These are phyloP conservation scores for Rhinolophus sinicus DNA, from an alignment of 2,113 vertebrate genomes.

Conservation along the genomic window DNA sequence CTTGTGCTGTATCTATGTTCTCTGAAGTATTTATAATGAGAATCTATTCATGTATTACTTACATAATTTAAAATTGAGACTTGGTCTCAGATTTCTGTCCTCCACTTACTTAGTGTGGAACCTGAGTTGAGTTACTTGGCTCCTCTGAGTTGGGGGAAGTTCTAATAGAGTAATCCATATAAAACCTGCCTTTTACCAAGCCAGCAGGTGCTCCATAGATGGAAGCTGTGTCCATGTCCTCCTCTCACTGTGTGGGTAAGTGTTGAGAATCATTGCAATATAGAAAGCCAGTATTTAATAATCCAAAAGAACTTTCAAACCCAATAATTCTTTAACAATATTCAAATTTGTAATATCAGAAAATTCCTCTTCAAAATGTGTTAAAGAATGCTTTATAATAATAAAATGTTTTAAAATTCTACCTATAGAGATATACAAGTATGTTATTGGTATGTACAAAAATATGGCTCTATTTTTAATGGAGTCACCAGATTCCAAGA, in stretches of 20 bases:
- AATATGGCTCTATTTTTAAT: slow-evolving; percentile 7
- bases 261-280: too few species aligned
- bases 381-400: not conserved
- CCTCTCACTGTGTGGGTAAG: not conserved
- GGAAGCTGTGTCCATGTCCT: not conserved
- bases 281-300: not conserved
- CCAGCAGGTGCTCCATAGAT: not conserved
- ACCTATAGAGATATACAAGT: not conserved
- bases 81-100: not conserved
- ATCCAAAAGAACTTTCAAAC: not conserved
- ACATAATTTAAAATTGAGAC: not conserved
- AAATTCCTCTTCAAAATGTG: not conserved
- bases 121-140: not conserved
- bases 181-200: not conserved
- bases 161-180: not conserved
- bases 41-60: not conserved
- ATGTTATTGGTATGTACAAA: not conserved
- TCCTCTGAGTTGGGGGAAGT: not conserved
- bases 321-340: not conserved
- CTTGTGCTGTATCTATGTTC: not conserved
- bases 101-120: not conserved
- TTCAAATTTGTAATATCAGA: not conserved
- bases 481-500: not conserved
- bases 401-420: not conserved
- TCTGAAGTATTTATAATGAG: not conserved